Base-by-base conservation (phyloP, 2,113 vertebrate species). In the Chunga burmeisteri region DNA sequence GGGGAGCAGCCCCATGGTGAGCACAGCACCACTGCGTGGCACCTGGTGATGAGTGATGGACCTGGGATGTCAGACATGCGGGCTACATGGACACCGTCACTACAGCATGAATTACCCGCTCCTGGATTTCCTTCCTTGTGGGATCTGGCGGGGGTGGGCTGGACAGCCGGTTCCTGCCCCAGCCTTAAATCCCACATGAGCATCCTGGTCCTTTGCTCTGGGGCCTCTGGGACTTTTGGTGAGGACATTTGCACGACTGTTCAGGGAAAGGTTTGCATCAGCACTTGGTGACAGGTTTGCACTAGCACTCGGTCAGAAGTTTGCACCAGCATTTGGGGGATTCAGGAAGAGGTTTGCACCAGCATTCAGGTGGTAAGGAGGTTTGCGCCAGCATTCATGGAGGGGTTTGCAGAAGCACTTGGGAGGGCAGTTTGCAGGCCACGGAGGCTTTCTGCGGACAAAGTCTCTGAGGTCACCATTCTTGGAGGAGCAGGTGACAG, bases 31-130 rank as follows among this genome's bases (percentile, higher is more conserved):
- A 6, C 20, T 16, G 26, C 0, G 1, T 80, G 44, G 32, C 49
- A 55, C 25, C 8, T 3, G 1, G 27, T 4, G 4, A 4, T 40
- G 26, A 21, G 34, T 18, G 25, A 27, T 11, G 22, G 36, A 25
- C 16, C 12, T 47, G 80, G 38, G 29, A 7, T 8, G 23, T 22
- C 4, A 34, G 50, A 36, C 1, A 3, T 1, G 2, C n/a, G 77
- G 25, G 25, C 27, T 72, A 14, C 22, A 23, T 3, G 6, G 25
- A 22, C 34, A 20, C 8, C 1, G 0, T 27, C 13, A 7, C 7
- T 46, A 17, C 32, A 77, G 22, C 7, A 34, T 49, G 49, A 11
- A 13, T 62, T 44, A n/a, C 34, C 17, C 23, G 1, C 27, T 65
- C 34, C 16, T 12, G 34, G 32, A 25, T 40, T 46, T 68, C 32